phyloP scores from a whole-genome alignment of 2,797 vertebrate species.

The Danionella dracula region DNA sequence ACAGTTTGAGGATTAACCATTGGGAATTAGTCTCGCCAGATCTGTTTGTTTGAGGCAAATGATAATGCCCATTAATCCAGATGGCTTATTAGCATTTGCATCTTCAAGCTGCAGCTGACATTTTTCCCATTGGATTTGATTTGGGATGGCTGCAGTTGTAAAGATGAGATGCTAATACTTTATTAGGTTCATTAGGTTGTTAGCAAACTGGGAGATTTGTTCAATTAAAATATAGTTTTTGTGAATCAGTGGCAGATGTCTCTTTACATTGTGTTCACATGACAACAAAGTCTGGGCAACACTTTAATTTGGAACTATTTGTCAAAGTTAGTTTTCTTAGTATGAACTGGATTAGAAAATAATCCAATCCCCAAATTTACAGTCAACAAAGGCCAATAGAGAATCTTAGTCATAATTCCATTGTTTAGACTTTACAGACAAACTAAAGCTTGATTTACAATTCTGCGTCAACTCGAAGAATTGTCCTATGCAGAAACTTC shows the following conservation, averaged over 20 bases:
- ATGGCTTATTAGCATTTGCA: slow-evolving; percentile 67
- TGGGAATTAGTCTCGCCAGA: not conserved
- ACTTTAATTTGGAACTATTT: no score
- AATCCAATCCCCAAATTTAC: no score
- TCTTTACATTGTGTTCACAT: not conserved
- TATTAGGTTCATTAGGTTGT: not conserved
- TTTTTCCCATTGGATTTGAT: slow-evolving; percentile 46
- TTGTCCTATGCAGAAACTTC: no score
- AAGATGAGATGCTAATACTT: not conserved
- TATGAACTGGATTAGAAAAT: no score
- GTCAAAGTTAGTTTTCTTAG: no score
- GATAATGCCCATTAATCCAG: slow-evolving; percentile 54
- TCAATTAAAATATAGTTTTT: not conserved
- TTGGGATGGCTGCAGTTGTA: slow-evolving; percentile 11
- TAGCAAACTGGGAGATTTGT: not conserved
- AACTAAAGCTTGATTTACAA: no score
- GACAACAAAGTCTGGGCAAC: slow-evolving; percentile 10
- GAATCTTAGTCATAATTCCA: no score
- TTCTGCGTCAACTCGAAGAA: no score
- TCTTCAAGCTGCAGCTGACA: slow-evolving; percentile 54
- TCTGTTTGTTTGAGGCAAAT: slow-evolving; percentile 5
- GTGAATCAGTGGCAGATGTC: not conserved
- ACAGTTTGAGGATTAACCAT: not conserved
- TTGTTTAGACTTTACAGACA: no score
- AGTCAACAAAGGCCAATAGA: no score